Conservation (phyloP, 2,888 invertebrate genomes). For the Ariolimax columbianus region DNA sequence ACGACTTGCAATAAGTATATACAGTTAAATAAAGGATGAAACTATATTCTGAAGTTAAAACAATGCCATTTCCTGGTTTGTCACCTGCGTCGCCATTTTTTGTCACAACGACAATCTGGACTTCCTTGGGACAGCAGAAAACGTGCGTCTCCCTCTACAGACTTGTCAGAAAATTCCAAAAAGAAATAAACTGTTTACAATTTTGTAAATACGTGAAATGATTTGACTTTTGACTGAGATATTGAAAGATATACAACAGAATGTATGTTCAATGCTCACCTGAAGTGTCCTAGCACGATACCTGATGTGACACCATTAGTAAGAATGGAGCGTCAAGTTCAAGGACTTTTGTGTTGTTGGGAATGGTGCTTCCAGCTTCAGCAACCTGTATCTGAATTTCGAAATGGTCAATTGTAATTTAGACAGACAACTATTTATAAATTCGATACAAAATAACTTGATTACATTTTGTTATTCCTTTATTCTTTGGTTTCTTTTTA, state of each 20-base stretch:
- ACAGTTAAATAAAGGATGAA: neutral
- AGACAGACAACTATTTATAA: too few relatives aligned
- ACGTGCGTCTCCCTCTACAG: neutral
- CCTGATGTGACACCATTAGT: constrained; percentile 44
- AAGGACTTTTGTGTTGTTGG: constrained; percentile 16
- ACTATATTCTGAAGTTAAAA: neutral
- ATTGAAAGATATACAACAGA: neutral
- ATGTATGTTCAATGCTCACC: neutral
- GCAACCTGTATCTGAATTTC: neutral
- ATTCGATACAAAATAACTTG: too few relatives aligned
- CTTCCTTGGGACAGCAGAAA: neutral
- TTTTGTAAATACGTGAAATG: neutral
- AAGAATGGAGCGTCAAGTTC: constrained; percentile 41
- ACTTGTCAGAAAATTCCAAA: neutral
- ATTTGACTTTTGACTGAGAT: neutral
- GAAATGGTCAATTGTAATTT: neutral
- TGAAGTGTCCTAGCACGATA: constrained; percentile 34
- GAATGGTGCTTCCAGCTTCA: constrained; percentile 5
- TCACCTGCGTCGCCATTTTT: constrained; percentile 46
- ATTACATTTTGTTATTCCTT: too few relatives aligned
- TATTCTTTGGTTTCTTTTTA: too few relatives aligned
- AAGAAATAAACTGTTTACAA: neutral
- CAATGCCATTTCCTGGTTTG: constrained; percentile 48
- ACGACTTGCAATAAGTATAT: neutral
- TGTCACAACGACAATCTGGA: constrained; percentile 14